Evolutionary conservation across 2,888 invertebrate species (phyloP), one percentile per base, ranked within the genome.

Genomic region (Drosophila prolongata): DNA sequence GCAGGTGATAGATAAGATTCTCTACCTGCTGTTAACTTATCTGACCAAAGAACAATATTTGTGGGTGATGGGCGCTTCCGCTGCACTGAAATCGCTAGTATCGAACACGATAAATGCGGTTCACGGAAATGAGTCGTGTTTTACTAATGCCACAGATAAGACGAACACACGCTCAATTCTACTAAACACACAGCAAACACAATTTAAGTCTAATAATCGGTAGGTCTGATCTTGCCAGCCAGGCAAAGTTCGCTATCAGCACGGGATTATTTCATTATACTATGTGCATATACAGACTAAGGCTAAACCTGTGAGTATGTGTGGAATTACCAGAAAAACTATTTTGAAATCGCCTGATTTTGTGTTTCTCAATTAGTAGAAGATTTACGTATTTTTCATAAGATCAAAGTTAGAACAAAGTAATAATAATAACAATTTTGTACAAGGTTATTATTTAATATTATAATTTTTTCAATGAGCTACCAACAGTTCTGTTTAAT

Each of bases 61-160:
- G 34, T 40, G 47, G n/a, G 50, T 27, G 57, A 38, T 40, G 16
- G 35, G 16, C 27, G 40, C 68, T 66, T 66, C 66, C 66, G 66
- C 13, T 67, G 66, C 68, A 66, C 56, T 67, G 16, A n/a, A 40
- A 55, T 16, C 14, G 34, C 14, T 34, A 27, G 46, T 27, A 47
- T 64, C 38, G 55, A 67, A 47, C 55, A 67, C 65, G 67, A 67
- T 67, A 66, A 54, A 46, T 55, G 68, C 10, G 24, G 35, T 54
- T 47, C 40, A 47, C 47, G 66, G 66, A 66, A 66, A 67, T 38
- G 34, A 34, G n/a, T 40, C 24, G 10, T 67, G 55, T 66, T 46
- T 19, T 19, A 16, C 35, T 27, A 30, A 38, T 19, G 16, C 40
- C 35, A 40, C 34, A 34, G 54, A 40, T 65, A 65, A 35, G 46